Conservation (phyloP, 2,888 invertebrate genomes). For the Elaeidobius kamerunicus region DNA sequence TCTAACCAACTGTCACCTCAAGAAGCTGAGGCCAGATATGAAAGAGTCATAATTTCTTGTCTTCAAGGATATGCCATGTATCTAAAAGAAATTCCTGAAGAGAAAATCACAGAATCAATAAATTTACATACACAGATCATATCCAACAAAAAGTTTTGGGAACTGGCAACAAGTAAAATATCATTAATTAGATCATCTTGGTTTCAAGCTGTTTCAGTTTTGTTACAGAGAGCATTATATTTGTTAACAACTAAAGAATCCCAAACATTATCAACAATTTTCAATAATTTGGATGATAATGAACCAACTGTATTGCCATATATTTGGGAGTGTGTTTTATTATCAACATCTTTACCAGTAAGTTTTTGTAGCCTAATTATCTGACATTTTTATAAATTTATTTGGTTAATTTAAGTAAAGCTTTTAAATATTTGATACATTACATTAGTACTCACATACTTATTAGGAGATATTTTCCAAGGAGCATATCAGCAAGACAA, state of each 20-base stretch:
- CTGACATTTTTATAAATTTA: not conserved
- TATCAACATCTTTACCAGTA: slow-evolving; percentile 58
- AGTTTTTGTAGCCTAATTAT: slow-evolving; percentile 24
- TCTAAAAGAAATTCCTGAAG: slow-evolving; percentile 54
- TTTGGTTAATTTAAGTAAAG: too few relatives aligned
- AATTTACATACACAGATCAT: slow-evolving; percentile 43
- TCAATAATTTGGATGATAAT: slow-evolving; percentile 62
- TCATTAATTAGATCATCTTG: slow-evolving; percentile 59
- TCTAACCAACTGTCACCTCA: slow-evolving; percentile 54
- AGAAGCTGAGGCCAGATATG: slow-evolving; percentile 67
- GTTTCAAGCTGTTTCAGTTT: slow-evolving; percentile 61
- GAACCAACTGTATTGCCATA: slow-evolving; percentile 64
- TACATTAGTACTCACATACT: too few relatives aligned
- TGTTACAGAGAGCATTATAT: slow-evolving; percentile 58
- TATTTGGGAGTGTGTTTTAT: slow-evolving; percentile 73
- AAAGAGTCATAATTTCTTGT: slow-evolving; percentile 62
- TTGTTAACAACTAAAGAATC: slow-evolving; percentile 56
- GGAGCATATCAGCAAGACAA: too few relatives aligned
- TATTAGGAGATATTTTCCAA: too few relatives aligned
- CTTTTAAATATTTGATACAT: too few relatives aligned
- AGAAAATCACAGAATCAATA: slow-evolving; percentile 54
- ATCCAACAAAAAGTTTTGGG: slow-evolving; percentile 68
- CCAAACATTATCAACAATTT: slow-evolving; percentile 57
- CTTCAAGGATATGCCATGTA: slow-evolving; percentile 64
- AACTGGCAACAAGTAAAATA: slow-evolving; percentile 57